These are phyloP conservation scores for Tauraco erythrolophus DNA, from an alignment of 2,113 vertebrate genomes.

Conservation along the genomic window DNA sequence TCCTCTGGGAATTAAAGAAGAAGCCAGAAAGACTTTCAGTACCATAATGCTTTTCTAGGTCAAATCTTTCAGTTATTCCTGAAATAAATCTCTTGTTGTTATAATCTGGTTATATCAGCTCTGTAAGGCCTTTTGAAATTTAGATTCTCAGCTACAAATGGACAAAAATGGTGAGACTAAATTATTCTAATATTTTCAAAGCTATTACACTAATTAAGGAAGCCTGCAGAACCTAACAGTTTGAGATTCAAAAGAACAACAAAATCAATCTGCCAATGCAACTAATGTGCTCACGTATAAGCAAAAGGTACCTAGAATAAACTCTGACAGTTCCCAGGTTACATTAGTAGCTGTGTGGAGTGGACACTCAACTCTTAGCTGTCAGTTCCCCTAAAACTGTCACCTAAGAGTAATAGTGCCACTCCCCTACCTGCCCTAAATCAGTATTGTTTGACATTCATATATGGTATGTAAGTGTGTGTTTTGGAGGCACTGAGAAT, in stretches of 20 bases:
- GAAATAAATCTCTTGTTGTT: background rate
- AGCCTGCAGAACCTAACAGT: background rate
- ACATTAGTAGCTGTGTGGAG: background rate
- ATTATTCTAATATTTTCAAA: background rate
- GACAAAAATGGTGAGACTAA: background rate
- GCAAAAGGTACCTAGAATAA: background rate
- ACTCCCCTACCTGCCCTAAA: background rate
- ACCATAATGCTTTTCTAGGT: background rate
- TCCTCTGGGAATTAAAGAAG: background rate
- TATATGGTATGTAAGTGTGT: background rate
- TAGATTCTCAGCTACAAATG: background rate
- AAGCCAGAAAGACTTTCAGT: background rate
- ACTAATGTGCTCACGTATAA: fast-evolving
- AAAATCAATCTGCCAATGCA: background rate
- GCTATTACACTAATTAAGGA: background rate
- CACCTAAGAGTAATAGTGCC: too few relatives aligned
- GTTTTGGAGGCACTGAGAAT: background rate
- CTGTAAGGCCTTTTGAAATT: background rate
- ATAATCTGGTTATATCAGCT: background rate
- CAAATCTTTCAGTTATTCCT: background rate
- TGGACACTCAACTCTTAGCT: background rate
- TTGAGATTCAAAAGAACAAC: background rate
- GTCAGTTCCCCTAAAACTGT: background rate
- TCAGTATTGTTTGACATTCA: background rate
- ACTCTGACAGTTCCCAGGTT: background rate